Percentiles rank a stretch among this genome's conserved stretches.
Conservation (phyloP, 2,113 vertebrate genomes). For the Sturnira hondurensis region DNA sequence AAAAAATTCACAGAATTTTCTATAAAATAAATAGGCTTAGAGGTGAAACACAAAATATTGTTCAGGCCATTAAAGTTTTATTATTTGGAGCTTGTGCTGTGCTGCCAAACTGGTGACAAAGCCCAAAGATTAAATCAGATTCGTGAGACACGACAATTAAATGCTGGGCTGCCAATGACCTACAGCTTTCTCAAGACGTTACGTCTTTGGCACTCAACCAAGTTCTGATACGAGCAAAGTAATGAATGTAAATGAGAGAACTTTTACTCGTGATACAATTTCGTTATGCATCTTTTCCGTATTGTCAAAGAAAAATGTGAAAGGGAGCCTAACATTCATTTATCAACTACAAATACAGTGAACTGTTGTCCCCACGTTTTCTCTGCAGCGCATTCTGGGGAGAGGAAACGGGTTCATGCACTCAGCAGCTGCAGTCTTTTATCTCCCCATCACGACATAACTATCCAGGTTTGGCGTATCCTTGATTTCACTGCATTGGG, state of each 20-base stretch:
- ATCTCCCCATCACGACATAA: not conserved
- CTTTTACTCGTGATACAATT: constrained; percentile 42
- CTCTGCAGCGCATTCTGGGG: not conserved
- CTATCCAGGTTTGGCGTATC: not conserved
- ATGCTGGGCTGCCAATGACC: constrained; percentile 38
- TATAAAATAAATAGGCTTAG: not conserved
- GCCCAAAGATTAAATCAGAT: constrained; percentile 53
- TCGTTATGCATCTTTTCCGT: not conserved
- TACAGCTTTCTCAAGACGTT: constrained; percentile 51
- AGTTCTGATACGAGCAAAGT: constrained; percentile 26
- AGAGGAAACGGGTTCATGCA: not conserved
- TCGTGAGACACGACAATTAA: constrained; percentile 24
- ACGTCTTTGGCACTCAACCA: constrained; percentile 53
- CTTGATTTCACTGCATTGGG: not conserved
- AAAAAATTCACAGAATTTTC: constrained; percentile 26
- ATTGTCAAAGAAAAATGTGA: not conserved
- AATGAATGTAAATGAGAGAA: constrained; percentile 18
- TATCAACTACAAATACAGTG: not conserved
- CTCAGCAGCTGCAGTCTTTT: not conserved
- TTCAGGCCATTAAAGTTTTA: constrained; percentile 40
- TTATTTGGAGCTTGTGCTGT: constrained; percentile 18
- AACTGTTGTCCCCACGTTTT: not conserved
- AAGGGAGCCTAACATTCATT: not conserved
- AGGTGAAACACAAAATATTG: constrained; percentile 2
- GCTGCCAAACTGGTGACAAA: constrained; percentile 36